A percentile compares a stretch with the other conserved stretches of the same genome.
Conservation (phyloP, 2,888 invertebrate genomes). For the Dolichomitus sp. region DNA sequence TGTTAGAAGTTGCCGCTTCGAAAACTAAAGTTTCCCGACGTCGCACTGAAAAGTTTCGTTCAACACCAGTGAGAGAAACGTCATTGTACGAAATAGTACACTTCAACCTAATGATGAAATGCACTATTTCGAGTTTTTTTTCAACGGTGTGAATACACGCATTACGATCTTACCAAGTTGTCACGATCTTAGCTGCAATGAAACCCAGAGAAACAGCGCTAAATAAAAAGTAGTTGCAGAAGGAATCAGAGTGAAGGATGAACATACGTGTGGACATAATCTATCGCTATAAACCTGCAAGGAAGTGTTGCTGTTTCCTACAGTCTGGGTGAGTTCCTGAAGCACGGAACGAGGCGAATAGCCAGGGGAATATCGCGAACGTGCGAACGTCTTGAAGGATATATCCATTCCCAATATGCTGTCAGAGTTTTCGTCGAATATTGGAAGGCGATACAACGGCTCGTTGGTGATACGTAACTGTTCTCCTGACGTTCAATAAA, state of each 20-base stretch:
- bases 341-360: not conserved
- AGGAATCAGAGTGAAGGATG: conserved; percentile 39
- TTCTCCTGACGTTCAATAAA: conserved; percentile 75
- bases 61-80: no score
- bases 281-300: conserved; percentile 19
- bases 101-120: no score
- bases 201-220: not conserved
- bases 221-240: not conserved
- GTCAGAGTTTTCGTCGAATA: conserved; percentile 9
- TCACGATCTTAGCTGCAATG: not conserved
- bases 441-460: conserved; percentile 40
- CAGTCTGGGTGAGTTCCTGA: not conserved
- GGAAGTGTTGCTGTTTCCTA: not conserved
- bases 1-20: no score
- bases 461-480: conserved; percentile 77
- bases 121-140: not conserved
- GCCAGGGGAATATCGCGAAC: conserved; percentile 18
- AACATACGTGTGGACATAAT: conserved; percentile 28
- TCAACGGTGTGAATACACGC: not conserved
- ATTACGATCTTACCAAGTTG: not conserved
- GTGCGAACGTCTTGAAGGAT: conserved; percentile 13
- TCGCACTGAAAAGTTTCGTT: no score
- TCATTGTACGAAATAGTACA: no score
- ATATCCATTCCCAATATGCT: conserved; percentile 10
- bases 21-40: no score